Conservation (phyloP, 2,113 vertebrate species). For the Urocolius indicus region DNA sequence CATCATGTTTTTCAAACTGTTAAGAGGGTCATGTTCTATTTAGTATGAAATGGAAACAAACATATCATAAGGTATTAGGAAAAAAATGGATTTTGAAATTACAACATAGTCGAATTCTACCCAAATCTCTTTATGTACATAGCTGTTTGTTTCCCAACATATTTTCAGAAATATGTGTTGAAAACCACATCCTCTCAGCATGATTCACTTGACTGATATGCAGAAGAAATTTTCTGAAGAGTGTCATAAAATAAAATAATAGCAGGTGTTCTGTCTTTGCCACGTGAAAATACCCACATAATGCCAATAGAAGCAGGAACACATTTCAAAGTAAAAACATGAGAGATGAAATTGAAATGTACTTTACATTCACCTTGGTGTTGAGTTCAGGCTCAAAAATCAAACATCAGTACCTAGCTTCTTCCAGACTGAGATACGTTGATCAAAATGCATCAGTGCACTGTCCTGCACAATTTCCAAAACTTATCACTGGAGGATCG, state of each 20-base stretch:
- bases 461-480: neutral
- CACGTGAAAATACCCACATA: accelerated
- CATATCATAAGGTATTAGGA: neutral
- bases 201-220: neutral
- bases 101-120: neutral
- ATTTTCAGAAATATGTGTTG: neutral
- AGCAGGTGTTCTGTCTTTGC: neutral
- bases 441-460: neutral
- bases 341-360: neutral
- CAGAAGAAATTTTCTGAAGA: neutral
- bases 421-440: neutral
- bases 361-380: neutral
- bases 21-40: neutral
- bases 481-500: neutral
- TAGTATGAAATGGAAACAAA: neutral
- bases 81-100: neutral
- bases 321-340: neutral
- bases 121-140: neutral
- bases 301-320: neutral
- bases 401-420: neutral
- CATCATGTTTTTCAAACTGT: neutral
- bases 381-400: neutral
- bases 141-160: neutral
- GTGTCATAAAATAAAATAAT: neutral
- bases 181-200: neutral